Evolutionary conservation across 2,888 invertebrate genomes (phyloP).

Genomic region (Epiblema foenella): DNA sequence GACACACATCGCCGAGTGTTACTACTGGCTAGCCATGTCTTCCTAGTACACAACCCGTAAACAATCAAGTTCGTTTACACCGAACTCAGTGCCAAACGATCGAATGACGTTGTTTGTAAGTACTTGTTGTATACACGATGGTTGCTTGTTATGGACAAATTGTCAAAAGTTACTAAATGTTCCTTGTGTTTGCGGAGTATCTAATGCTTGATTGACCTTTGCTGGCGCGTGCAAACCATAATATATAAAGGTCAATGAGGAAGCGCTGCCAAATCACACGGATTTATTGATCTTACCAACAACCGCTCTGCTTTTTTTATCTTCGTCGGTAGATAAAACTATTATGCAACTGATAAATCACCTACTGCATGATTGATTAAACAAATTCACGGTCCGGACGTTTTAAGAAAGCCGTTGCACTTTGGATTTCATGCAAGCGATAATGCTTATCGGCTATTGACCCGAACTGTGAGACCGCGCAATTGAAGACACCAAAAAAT

Average conservation of each 20-base stretch:
- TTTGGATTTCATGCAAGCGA: conserved; percentile 57
- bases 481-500: conserved; percentile 27
- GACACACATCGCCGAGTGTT: conserved; percentile 56
- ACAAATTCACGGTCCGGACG: background rate
- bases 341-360: background rate
- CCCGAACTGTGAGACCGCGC: conserved; percentile 11
- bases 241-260: conserved; percentile 5
- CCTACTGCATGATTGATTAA: background rate
- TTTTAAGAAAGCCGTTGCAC: conserved; percentile 36
- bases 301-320: background rate
- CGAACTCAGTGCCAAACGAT: conserved; percentile 40
- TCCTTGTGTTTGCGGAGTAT: background rate
- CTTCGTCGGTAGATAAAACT: background rate
- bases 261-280: conserved; percentile 15
- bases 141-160: conserved; percentile 12
- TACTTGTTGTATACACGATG: background rate
- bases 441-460: conserved; percentile 48
- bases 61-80: conserved; percentile 52
- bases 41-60: conserved; percentile 45
- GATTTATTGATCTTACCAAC: conserved; percentile 1
- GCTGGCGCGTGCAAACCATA: conserved; percentile 22
- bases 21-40: conserved; percentile 25
- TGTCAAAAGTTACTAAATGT: conserved; percentile 7
- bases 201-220: conserved; percentile 25
- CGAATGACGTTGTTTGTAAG: background rate